phyloP scores from a whole-genome alignment of 2,888 invertebrate genomes.

The Lochmaea crataegi region DNA sequence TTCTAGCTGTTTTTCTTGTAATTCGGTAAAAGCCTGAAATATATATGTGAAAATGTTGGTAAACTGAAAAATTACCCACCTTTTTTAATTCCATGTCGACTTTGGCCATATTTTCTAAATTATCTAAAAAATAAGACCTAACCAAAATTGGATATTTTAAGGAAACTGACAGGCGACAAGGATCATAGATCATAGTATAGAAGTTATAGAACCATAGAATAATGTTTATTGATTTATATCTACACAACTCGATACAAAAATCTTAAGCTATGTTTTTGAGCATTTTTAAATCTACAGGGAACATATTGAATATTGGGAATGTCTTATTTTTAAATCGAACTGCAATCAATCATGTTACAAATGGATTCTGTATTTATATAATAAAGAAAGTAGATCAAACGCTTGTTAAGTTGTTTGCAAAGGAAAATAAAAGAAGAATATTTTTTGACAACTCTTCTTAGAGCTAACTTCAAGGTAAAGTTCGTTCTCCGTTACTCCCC shows the following conservation, averaged over 20 bases:
- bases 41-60: conserved; percentile 22
- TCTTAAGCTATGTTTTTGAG: no score
- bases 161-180: not conserved
- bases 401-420: not conserved
- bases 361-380: not conserved
- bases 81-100: conserved; percentile 65
- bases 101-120: conserved; percentile 52
- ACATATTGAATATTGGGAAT: not conserved
- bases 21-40: conserved; percentile 79
- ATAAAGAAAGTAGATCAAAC: not conserved
- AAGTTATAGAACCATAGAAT: no score
- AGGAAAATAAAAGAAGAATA: not conserved
- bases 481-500: not conserved
- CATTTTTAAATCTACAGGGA: no score
- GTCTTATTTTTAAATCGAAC: not conserved
- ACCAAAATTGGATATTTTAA: conserved; percentile 13
- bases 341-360: not conserved
- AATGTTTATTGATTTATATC: no score
- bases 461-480: not conserved
- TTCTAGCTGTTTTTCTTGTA: conserved; percentile 84
- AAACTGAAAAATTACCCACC: conserved; percentile 51
- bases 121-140: conserved; percentile 11
- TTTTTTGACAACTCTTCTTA: not conserved
- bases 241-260: no score
- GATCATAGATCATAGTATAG: no score